phyloP scores from a whole-genome alignment of 1,140 invertebrate species.

The Zaprionus ornatus region DNA sequence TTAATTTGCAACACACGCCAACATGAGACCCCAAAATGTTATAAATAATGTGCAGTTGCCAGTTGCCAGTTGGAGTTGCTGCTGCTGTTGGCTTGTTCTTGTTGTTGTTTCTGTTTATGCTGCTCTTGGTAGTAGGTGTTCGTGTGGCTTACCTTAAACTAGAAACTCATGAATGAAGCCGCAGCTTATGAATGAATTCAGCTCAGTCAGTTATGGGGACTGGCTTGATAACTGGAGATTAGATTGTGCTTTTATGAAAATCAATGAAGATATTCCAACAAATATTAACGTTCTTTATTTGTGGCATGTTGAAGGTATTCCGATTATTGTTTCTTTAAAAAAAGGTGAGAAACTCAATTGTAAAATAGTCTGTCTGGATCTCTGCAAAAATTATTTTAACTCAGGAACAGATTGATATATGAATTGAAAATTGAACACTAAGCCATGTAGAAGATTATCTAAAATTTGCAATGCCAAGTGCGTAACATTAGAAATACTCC shows the following conservation, averaged over 20 bases:
- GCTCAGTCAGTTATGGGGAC: conserved; percentile 12
- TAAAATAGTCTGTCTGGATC: too few species aligned
- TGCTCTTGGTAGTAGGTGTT: conserved; percentile 63
- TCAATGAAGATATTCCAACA: neutral
- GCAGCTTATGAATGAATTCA: conserved; percentile 71
- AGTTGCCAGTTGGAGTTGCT: conserved; percentile 36
- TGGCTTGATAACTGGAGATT: neutral
- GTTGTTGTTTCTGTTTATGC: conserved; percentile 18
- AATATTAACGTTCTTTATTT: neutral
- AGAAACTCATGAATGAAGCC: conserved; percentile 75
- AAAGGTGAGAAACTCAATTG: too few species aligned
- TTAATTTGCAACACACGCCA: conserved; percentile 81
- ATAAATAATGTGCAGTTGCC: conserved; percentile 78
- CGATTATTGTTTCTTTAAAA: too few species aligned
- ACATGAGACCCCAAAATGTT: conserved; percentile 81
- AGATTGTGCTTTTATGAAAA: neutral
- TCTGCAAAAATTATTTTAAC: too few species aligned
- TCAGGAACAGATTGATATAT: too few species aligned
- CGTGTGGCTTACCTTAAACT: conserved; percentile 79
- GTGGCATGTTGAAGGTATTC: too few species aligned
- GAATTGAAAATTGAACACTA: too few species aligned
- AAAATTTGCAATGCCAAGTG: too few species aligned
- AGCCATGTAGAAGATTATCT: too few species aligned
- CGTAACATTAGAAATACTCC: too few species aligned
- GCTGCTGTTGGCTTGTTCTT: neutral